Conservation (phyloP, 2,797 vertebrate species). For the Pangasius djambal region DNA sequence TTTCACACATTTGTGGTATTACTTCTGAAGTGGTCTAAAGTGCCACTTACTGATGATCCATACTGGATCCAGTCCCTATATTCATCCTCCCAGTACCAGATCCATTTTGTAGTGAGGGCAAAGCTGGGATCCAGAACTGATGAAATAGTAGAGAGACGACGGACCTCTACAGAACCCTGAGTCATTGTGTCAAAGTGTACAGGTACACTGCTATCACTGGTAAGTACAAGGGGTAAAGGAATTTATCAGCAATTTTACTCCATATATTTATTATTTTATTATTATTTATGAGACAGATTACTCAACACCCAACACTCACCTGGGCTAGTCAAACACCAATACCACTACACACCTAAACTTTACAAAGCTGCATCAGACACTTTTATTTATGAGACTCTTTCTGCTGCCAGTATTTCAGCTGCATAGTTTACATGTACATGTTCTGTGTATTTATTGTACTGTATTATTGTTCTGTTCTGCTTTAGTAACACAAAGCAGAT, state of each 20-base stretch:
- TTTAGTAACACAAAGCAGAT: no score
- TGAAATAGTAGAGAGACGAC: conserved; percentile 56
- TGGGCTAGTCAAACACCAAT: no score
- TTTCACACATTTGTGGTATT: not conserved
- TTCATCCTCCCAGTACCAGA: conserved; percentile 57
- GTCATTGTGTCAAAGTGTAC: conserved; percentile 57
- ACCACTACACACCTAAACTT: no score
- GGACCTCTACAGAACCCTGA: conserved; percentile 31
- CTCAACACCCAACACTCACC: no score
- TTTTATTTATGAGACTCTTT: no score
- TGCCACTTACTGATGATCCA: conserved; percentile 57
- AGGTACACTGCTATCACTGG: conserved; percentile 21
- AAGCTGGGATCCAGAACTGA: conserved; percentile 47
- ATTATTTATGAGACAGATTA: not conserved
- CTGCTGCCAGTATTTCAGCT: not conserved
- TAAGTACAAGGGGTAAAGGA: not conserved
- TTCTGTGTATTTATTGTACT: not conserved
- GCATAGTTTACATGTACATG: not conserved
- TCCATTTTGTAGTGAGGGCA: conserved; percentile 53
- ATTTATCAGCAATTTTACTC: not conserved
- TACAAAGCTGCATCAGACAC: no score
- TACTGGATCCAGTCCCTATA: conserved; percentile 51
- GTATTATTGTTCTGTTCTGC: not conserved
- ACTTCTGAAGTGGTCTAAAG: not conserved
- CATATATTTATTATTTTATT: not conserved